Evolutionary conservation across 2,888 invertebrate species (phyloP).

Genomic region (Epinotia nisella): DNA sequence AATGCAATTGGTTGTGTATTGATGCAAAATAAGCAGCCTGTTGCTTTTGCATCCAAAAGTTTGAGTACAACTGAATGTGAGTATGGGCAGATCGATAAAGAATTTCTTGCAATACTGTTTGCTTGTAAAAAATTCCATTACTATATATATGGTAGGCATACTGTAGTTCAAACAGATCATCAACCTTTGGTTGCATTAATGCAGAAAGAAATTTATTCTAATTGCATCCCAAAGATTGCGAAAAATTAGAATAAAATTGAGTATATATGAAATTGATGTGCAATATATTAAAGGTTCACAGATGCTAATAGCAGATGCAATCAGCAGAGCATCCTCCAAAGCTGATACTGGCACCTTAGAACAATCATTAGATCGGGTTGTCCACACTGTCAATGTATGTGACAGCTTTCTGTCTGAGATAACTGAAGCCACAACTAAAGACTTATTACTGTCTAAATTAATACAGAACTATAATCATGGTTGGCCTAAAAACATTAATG

Average conservation of each 20-base stretch:
- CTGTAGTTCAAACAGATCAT: constrained; percentile 20
- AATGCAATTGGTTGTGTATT: constrained; percentile 23
- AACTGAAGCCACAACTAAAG: neutral
- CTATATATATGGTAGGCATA: too few species aligned
- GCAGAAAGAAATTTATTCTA: constrained; percentile 4
- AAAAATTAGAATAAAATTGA: constrained; percentile 19
- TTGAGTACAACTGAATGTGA: constrained; percentile 27
- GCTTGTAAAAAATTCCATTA: too few species aligned
- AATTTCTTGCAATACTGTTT: too few species aligned
- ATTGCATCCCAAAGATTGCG: constrained; percentile 13
- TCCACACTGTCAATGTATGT: constrained; percentile 21
- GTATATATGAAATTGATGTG: constrained; percentile 24
- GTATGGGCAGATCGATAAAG: constrained; percentile 30
- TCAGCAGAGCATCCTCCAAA: constrained; percentile 18
- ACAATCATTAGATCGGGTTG: constrained; percentile 11
- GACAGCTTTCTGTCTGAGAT: constrained; percentile 5
- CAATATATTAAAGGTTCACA: constrained; percentile 19
- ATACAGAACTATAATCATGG: constrained; percentile 21
- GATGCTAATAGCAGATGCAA: constrained; percentile 20
- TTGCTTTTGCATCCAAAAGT: constrained; percentile 26
- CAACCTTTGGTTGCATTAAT: constrained; percentile 16
- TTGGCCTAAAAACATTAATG: constrained; percentile 16
- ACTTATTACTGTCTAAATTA: neutral
- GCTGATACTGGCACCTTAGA: constrained; percentile 8
- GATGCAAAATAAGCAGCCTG: constrained; percentile 18